A percentile compares a stretch with the other conserved stretches of the same genome.
Conservation (phyloP, 2,113 vertebrate genomes). For the Telmatochromis brachygnathus region DNA sequence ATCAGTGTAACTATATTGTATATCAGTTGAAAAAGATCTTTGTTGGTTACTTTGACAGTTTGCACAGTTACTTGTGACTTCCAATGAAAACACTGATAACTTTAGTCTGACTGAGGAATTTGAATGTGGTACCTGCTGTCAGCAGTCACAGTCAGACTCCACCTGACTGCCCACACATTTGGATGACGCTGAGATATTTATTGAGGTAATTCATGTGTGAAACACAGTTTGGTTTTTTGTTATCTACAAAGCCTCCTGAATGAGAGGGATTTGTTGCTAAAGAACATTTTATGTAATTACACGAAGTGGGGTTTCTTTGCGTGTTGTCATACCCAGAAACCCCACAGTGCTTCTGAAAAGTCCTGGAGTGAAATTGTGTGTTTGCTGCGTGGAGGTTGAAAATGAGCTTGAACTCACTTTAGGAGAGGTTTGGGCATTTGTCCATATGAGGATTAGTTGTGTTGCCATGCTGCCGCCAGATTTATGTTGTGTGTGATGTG, state of each 20-base stretch:
- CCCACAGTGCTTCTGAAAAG: neutral
- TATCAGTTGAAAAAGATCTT: neutral
- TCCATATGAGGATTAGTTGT: neutral
- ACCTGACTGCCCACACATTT: neutral
- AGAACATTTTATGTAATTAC: neutral
- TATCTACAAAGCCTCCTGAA: neutral
- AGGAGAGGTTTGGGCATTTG: neutral
- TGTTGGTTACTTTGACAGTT: neutral
- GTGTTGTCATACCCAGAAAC: neutral
- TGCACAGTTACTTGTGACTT: neutral
- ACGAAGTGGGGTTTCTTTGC: neutral
- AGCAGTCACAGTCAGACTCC: neutral
- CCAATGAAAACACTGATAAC: neutral
- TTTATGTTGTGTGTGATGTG: neutral
- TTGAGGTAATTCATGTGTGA: neutral
- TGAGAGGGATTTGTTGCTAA: neutral
- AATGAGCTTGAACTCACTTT: neutral
- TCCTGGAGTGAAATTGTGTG: neutral
- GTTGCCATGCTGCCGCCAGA: neutral
- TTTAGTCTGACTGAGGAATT: neutral
- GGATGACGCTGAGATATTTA: neutral
- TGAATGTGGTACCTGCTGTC: neutral
- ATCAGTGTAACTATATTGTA: neutral
- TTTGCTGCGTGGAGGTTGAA: neutral
- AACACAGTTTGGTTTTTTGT: neutral